A percentile compares a stretch with the other conserved stretches of the same genome.
These are phyloP conservation scores for Athene noctua DNA, from an alignment of 2,113 vertebrate genomes.

Conservation along the genomic window DNA sequence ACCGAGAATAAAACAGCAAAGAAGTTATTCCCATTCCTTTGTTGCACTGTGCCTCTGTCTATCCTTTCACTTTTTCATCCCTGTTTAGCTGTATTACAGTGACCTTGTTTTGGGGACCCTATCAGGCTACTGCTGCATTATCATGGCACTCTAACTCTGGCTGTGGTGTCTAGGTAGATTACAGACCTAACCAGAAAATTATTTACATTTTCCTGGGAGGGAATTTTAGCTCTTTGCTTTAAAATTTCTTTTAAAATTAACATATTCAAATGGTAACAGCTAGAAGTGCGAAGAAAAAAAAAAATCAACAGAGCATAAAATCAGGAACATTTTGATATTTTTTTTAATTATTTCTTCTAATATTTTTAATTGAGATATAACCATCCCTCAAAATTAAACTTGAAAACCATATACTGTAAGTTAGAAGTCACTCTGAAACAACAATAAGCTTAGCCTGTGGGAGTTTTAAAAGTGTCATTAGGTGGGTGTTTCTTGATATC, in stretches of 20 bases:
- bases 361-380: neutral
- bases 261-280: neutral
- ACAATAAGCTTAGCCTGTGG: neutral
- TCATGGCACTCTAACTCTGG: accelerated
- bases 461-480: neutral
- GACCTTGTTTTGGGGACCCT: neutral
- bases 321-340: neutral
- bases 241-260: neutral
- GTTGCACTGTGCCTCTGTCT: neutral
- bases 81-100: neutral
- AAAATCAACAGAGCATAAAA: neutral
- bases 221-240: neutral
- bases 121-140: accelerated
- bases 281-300: neutral
- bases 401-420: neutral
- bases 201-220: neutral
- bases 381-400: neutral
- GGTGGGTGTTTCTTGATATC: neutral
- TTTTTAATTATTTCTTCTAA: neutral
- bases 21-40: too few species aligned
- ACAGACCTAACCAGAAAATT: neutral
- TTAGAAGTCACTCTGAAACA: neutral
- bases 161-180: neutral
- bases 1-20: neutral
- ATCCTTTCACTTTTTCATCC: neutral